phyloP scores from a whole-genome alignment of 1,140 invertebrate genomes.

The Scaptodrosophila lebanonensis region DNA sequence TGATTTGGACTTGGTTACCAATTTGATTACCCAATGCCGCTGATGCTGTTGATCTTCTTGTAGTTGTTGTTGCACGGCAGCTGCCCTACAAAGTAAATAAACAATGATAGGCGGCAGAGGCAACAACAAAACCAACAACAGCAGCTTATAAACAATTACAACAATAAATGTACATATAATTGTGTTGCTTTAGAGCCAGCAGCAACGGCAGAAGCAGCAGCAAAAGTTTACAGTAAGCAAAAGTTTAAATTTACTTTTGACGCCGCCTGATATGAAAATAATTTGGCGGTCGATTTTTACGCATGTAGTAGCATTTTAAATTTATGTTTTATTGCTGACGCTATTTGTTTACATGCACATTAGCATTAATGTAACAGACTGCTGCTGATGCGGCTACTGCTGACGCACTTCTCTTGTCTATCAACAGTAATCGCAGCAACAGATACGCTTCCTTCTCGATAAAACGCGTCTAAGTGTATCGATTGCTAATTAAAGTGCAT shows the following conservation, averaged over 20 bases:
- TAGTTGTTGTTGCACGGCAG: conserved; percentile 36
- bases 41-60: conserved; percentile 19
- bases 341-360: conserved; percentile 72
- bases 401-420: conserved; percentile 47
- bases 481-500: no score
- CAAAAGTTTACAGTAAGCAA: conserved; percentile 57
- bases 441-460: no score
- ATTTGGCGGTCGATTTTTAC: conserved; percentile 70
- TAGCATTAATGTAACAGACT: conserved; percentile 63
- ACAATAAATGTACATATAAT: conserved; percentile 61
- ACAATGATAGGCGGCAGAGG: conserved; percentile 45
- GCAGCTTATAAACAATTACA: conserved; percentile 58
- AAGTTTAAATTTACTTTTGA: conserved; percentile 23
- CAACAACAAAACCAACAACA: conserved; percentile 12
- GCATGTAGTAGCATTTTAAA: conserved; percentile 57
- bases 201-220: no score
- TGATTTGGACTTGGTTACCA: conserved; percentile 23
- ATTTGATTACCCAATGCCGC: conserved; percentile 54
- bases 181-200: conserved; percentile 41
- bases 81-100: conserved; percentile 71
- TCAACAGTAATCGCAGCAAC: conserved; percentile 22
- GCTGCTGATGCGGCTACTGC: conserved; percentile 16
- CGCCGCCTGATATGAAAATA: conserved; percentile 43
- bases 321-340: conserved; percentile 72
- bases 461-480: no score